Evolutionary conservation across 92 coral and sea anemone species (phyloP).

Genomic region (Phenganax stokvisi): DNA sequence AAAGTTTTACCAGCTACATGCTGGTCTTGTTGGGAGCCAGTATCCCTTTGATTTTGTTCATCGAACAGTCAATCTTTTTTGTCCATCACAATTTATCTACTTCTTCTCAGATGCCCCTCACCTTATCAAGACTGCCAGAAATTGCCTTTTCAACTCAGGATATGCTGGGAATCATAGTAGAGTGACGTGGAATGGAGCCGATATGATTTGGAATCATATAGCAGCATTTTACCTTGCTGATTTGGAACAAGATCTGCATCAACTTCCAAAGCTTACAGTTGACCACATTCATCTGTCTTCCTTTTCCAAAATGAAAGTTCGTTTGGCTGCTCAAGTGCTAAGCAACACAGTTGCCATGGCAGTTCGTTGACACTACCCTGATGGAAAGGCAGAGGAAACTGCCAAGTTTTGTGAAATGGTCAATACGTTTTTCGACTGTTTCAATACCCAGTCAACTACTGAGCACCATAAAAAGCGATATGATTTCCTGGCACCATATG

Average conservation of each 20-base stretch:
- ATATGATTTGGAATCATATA: slow-evolving; percentile 47
- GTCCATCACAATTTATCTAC: neutral
- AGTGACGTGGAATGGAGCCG: slow-evolving; percentile 51
- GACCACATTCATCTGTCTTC: neutral
- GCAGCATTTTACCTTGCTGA: slow-evolving; percentile 39
- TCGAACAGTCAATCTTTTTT: slow-evolving; percentile 23
- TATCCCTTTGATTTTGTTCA: slow-evolving; percentile 1
- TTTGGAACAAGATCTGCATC: neutral
- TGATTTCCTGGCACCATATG: slow-evolving; percentile 44
- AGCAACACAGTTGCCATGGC: neutral
- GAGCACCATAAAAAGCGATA: slow-evolving; percentile 43
- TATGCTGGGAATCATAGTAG: too few species aligned
- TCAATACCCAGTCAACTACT: slow-evolving; percentile 45
- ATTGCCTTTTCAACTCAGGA: slow-evolving; percentile 53
- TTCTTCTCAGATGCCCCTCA: slow-evolving; percentile 43
- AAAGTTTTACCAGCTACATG: slow-evolving; percentile 6
- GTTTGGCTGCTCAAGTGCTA: neutral
- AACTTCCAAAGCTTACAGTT: neutral
- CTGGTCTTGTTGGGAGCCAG: slow-evolving; percentile 1
- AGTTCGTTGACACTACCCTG: neutral
- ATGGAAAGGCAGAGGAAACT: slow-evolving; percentile 4
- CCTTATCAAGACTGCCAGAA: slow-evolving; percentile 50
- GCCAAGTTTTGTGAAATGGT: slow-evolving; percentile 23
- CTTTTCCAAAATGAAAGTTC: neutral
- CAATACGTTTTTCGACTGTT: slow-evolving; percentile 41